phyloP scores from a whole-genome alignment of 2,888 invertebrate species.

The Ectropis crepuscularia region DNA sequence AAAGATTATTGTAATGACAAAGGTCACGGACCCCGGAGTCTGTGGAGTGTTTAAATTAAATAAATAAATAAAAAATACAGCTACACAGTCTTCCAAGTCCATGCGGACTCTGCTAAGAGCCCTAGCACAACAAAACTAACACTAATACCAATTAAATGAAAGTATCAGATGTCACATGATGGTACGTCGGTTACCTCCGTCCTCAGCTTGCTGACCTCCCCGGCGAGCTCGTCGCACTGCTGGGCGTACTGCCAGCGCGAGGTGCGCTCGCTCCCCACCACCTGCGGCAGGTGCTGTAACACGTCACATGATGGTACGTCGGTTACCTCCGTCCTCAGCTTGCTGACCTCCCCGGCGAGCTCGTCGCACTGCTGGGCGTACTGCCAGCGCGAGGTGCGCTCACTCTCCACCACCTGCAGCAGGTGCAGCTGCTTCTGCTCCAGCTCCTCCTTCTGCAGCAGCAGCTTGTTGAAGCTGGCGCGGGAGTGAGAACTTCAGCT shows the following conservation, averaged over 20 bases:
- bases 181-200: constrained; percentile 87
- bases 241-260: constrained; percentile 97
- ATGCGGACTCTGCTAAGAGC: too few species aligned
- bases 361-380: constrained; percentile 97
- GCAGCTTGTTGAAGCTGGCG: constrained; percentile 93
- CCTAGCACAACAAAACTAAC: too few species aligned
- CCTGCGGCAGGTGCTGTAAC: constrained; percentile 93
- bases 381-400: constrained; percentile 96
- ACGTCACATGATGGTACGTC: too few species aligned
- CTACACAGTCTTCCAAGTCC: too few species aligned
- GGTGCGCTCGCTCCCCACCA: constrained; percentile 95
- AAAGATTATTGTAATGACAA: too few species aligned
- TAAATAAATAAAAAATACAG: too few species aligned
- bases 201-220: constrained; percentile 94
- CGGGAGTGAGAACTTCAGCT: not conserved
- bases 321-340: constrained; percentile 92
- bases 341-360: constrained; percentile 94
- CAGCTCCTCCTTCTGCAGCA: constrained; percentile 95
- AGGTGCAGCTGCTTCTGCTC: constrained; percentile 96
- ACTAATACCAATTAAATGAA: too few species aligned
- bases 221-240: constrained; percentile 95
- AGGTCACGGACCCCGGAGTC: too few species aligned
- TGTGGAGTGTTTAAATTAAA: too few species aligned
- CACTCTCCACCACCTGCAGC: constrained; percentile 95
- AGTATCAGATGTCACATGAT: too few species aligned